These are phyloP conservation scores for Cerastis rubricosa DNA, from an alignment of 2,888 invertebrate genomes.

Conservation along the genomic window DNA sequence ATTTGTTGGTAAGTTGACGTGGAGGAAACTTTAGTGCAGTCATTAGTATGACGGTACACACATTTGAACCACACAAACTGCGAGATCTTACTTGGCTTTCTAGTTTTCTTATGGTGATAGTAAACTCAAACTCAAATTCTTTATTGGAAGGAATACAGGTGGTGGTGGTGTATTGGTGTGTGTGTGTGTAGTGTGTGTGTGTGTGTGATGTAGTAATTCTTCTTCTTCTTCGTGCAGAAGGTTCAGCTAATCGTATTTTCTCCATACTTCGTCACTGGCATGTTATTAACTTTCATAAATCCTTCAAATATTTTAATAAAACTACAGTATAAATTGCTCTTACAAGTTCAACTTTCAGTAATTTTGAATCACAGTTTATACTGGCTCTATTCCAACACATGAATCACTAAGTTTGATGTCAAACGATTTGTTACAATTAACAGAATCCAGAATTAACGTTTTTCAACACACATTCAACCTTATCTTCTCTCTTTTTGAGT, in stretches of 20 bases:
- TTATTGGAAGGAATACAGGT: too few relatives aligned
- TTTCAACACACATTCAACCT: constrained; percentile 56
- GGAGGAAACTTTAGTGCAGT: neutral
- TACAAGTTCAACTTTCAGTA: constrained; percentile 68
- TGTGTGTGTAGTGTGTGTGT: too few relatives aligned
- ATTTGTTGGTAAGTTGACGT: constrained; percentile 18
- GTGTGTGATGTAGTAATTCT: too few relatives aligned
- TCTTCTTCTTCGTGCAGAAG: neutral
- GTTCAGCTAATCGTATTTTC: neutral
- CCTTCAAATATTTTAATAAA: constrained; percentile 32
- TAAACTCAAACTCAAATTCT: too few relatives aligned
- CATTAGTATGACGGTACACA: neutral
- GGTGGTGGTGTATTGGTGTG: too few relatives aligned
- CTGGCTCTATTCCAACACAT: constrained; percentile 78
- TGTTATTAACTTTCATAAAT: constrained; percentile 6
- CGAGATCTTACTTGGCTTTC: neutral
- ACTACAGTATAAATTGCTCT: constrained; percentile 54
- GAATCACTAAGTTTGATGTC: constrained; percentile 77
- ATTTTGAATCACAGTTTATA: constrained; percentile 76
- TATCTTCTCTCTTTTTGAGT: constrained; percentile 35
- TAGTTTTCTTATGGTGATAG: neutral
- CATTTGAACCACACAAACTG: neutral
- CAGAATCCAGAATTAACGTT: constrained; percentile 61
- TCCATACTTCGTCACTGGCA: neutral
- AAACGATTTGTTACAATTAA: constrained; percentile 80